These are phyloP conservation scores for Drosophila lacteicornis DNA, from an alignment of 1,140 invertebrate species.

Conservation along the genomic window DNA sequence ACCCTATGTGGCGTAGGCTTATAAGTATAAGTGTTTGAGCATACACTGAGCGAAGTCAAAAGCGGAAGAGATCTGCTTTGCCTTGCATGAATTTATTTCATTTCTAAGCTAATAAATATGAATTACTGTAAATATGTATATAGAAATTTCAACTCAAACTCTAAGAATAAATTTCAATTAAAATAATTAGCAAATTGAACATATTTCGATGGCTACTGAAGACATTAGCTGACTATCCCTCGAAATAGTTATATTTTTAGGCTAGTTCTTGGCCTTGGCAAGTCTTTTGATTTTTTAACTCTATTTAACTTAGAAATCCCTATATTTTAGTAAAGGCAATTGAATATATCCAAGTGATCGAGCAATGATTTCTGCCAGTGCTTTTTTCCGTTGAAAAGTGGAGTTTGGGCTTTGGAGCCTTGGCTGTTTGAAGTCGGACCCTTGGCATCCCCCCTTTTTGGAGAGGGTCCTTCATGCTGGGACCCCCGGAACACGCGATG, in stretches of 20 bases:
- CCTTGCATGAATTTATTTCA: background rate
- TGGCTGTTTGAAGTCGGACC: slow-evolving; percentile 45
- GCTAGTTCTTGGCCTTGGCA: background rate
- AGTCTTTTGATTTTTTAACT: background rate
- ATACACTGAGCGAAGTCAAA: slow-evolving; percentile 4
- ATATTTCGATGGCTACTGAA: too few relatives aligned
- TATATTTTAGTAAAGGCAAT: too few relatives aligned
- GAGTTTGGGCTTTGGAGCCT: slow-evolving; percentile 43
- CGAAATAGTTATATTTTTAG: background rate
- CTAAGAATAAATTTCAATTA: background rate
- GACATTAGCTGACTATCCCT: too few relatives aligned
- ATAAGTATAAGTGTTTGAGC: slow-evolving; percentile 40
- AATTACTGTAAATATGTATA: background rate
- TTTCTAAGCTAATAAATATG: background rate
- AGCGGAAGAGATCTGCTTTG: background rate
- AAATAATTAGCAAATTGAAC: too few relatives aligned
- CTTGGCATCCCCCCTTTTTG: slow-evolving; percentile 16
- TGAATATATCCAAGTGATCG: too few relatives aligned
- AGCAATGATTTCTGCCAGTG: background rate
- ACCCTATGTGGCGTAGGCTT: slow-evolving; percentile 45
- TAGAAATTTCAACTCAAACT: too few relatives aligned
- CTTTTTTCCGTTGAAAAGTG: slow-evolving; percentile 29
- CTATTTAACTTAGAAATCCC: too few relatives aligned
- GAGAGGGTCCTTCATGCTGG: slow-evolving; percentile 44
- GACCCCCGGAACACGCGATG: slow-evolving; percentile 48